Base-by-base conservation (phyloP, 64 coral and sea anemone genomes). In the Pocillopora verrucosa region DNA sequence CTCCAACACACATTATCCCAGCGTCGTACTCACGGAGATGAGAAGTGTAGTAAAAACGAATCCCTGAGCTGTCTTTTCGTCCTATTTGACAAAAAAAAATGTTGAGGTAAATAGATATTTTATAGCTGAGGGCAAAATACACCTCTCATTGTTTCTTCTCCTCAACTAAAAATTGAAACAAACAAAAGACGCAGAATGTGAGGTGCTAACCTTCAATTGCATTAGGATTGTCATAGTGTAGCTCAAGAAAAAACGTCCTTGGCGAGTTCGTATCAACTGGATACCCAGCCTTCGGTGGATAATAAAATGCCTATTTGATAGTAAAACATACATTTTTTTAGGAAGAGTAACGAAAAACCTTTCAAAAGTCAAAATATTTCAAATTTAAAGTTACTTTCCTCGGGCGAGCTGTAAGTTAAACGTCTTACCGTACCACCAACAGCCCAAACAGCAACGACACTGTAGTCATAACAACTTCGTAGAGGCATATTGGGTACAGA, bases 41-140 rank as follows among this genome's bases (percentile, higher is more conserved):
- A 9, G 60, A n/a, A 0, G 88, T 89, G 77, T 89, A 89, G 68
- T 80, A 89, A 60, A 89, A 80, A 51, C 76, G 61, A 17, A 89
- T 20, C 24, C 88, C 88, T 1, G 88, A 89, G 61, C 64, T 89
- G 56, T 89, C 88, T 19, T 68, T 19, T 2, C 77, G 88, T 34
- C 88, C 88, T 89, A 34, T 12, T 38, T 10, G 67, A 70, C 11
- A 25, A 24, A 70, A 30, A 70, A 10, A 0, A n/a, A 20, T 20
- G 20, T 25, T 70, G 11, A 70, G n/a, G 22, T 1, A 70, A 4
- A 30, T 67, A 22, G 16, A 67, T n/a, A 17, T 67, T 67, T 67
- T 51, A 51, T 51, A 51, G 41, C 3, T 51, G 7, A 4, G 41
- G 7, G 41, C 3, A 51, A 51, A 51, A 51, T 51, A 51, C 7